A percentile compares a stretch with the other conserved stretches of the same genome.
Conservation (phyloP, 2,113 vertebrate genomes). For the Myotis lucifugus region DNA sequence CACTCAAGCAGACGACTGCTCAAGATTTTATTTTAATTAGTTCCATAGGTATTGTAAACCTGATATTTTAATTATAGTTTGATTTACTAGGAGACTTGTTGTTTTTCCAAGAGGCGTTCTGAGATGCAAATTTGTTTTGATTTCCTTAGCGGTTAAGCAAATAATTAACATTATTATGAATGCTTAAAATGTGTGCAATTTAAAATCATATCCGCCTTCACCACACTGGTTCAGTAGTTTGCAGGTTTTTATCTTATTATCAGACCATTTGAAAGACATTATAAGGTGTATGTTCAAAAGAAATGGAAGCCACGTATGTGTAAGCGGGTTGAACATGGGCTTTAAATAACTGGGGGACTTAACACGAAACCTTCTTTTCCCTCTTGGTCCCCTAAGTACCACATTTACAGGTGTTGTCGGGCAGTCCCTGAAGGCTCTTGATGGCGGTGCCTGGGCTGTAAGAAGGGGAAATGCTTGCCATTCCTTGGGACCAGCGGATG, state of each 20-base stretch:
- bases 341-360: background rate
- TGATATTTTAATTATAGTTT: conserved; percentile 64
- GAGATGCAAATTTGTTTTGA: conserved; percentile 27
- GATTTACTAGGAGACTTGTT: conserved; percentile 16
- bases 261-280: background rate
- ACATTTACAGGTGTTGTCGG: background rate
- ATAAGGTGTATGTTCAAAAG: background rate
- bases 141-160: conserved; percentile 56
- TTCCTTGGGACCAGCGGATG: background rate
- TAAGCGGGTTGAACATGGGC: background rate
- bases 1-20: background rate
- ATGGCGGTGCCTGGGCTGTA: background rate
- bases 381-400: background rate
- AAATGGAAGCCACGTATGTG: background rate
- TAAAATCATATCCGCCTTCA: conserved; percentile 42
- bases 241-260: background rate
- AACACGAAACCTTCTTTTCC: background rate
- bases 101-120: conserved; percentile 43
- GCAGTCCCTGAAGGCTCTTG: background rate
- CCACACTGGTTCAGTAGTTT: background rate
- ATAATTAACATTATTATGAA: background rate
- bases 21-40: conserved; percentile 21
- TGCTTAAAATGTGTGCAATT: background rate
- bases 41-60: background rate
- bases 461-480: background rate